Evolutionary conservation across 2,888 invertebrate species (phyloP).

Genomic region (Cheilosia scutellata): DNA sequence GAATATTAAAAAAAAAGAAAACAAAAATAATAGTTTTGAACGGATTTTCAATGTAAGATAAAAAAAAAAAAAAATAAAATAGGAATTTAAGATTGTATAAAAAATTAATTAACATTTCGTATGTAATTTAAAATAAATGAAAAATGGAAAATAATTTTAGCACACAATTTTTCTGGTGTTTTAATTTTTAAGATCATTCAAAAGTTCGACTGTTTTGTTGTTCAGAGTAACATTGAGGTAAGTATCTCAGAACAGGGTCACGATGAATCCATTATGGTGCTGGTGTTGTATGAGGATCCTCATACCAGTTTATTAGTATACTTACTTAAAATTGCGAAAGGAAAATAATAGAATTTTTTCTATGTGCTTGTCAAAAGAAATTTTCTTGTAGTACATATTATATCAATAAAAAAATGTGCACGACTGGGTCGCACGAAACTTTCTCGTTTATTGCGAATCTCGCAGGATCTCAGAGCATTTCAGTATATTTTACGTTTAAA

Average conservation of each 20-base stretch:
- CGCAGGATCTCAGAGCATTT: too few relatives aligned
- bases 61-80: constrained; percentile 18
- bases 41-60: constrained; percentile 65
- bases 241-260: neutral
- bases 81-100: constrained; percentile 64
- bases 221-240: neutral
- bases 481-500: too few relatives aligned
- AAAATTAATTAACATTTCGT: constrained; percentile 62
- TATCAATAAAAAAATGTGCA: too few relatives aligned
- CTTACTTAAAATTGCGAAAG: too few relatives aligned
- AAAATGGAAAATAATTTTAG: constrained; percentile 63
- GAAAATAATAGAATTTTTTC: too few relatives aligned
- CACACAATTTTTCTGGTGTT: constrained; percentile 19
- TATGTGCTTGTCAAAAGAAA: too few relatives aligned
- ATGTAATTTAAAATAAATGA: constrained; percentile 68
- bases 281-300: too few relatives aligned
- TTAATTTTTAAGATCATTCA: neutral
- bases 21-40: constrained; percentile 25
- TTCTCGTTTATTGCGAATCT: too few relatives aligned
- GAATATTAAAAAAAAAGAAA: constrained; percentile 17
- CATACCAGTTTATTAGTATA: too few relatives aligned
- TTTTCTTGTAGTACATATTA: too few relatives aligned
- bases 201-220: neutral
- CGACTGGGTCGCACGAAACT: too few relatives aligned
- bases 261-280: too few relatives aligned